Evolutionary conservation across 2,797 vertebrate genomes (phyloP).

Genomic region (Thunnus albacares): DNA sequence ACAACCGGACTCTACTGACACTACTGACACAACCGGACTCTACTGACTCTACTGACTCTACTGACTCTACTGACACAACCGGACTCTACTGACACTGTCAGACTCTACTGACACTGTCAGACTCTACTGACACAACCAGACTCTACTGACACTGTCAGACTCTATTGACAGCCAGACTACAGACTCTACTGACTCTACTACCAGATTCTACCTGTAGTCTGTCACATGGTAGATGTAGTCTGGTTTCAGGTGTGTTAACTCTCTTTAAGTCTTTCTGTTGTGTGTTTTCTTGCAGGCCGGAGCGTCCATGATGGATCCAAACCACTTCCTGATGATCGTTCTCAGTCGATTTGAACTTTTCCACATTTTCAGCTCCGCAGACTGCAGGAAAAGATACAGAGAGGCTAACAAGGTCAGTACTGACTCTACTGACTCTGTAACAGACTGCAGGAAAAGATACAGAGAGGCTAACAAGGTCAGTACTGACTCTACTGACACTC

Average conservation of each 20-base stretch:
- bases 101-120: too few relatives aligned
- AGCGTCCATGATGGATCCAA: constrained; percentile 99
- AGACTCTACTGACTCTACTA: background rate
- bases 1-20: too few relatives aligned
- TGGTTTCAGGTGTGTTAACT: too few relatives aligned
- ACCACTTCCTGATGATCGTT: constrained; percentile 98
- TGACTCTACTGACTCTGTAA: background rate
- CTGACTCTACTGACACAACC: background rate
- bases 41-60: background rate
- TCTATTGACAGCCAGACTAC: too few relatives aligned
- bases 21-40: background rate
- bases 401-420: constrained; percentile 93
- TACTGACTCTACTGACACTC: too few relatives aligned
- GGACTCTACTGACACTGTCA: too few relatives aligned
- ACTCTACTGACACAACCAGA: too few relatives aligned
- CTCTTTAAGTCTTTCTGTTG: background rate
- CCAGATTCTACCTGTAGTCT: background rate
- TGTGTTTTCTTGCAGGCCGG: constrained; percentile 86
- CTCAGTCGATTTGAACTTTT: constrained; percentile 96
- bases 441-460: constrained; percentile 93
- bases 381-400: constrained; percentile 93
- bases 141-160: too few relatives aligned
- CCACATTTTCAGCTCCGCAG: constrained; percentile 94
- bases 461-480: constrained; percentile 94
- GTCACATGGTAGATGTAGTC: background rate